Evolutionary conservation across 2,113 vertebrate species (phyloP), one percentile per base, ranked within the genome.

Genomic region (Microtus pennsylvanicus): DNA sequence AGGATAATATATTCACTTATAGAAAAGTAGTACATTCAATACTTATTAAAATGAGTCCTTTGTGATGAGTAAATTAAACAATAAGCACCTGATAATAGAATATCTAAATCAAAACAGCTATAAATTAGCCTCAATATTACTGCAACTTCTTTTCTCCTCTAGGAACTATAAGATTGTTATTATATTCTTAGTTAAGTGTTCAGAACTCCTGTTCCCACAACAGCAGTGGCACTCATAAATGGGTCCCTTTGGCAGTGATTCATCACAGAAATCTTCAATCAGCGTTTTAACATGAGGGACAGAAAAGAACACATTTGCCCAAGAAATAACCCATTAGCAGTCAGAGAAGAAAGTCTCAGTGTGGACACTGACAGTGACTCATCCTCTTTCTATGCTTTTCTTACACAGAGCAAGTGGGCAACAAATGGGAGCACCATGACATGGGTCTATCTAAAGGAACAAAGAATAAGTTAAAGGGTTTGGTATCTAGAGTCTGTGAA

Each of bases 1-100:
- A 87, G 5, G 38, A 67, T 35, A 55, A 74, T 87, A 11, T 28
- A 72, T 55, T 69, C 50, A 80, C 19, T 80, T 85, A 38, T 11
- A n/a, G 21, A 4, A 85, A 88, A 55, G 24, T 52, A 24, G 16
- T 58, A 42, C 55, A 38, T 55, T 28, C 9, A 50, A 33, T 50
- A 90, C 11, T 75, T 93, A 91, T 21, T 77, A 93, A 75, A 21
- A 24, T 86, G 12, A 92, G 19, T 85, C 11, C 13, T 52, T 85
- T 28, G 17, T 30, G 11, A 52, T 89, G 50, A 87, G 3, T 45
- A 74, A 88, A 92, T 77, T 74, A 81, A 96, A 96, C 96, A 96
- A 92, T 92, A 87, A 95, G 38, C 69, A 94, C 77, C 87, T 8
- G 97, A 75, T 9, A 94, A 94, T 96, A 97, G n/a, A 58, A 63